phyloP scores from a whole-genome alignment of 1,140 invertebrate genomes.

The Macrostomum lignano region DNA sequence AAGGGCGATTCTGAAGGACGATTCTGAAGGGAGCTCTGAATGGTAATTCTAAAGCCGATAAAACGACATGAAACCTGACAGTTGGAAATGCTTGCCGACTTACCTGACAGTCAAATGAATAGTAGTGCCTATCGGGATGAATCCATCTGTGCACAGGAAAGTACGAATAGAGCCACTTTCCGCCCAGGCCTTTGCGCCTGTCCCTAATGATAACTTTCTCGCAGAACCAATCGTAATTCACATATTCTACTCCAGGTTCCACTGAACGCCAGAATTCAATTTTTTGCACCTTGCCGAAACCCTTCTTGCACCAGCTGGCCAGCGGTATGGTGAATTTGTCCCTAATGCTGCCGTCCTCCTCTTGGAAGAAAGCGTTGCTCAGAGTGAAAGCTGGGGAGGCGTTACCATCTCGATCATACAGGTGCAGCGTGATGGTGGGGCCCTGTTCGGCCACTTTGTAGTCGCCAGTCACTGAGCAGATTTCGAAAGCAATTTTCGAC shows the following conservation, averaged over 20 bases:
- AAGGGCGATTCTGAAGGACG: too few species aligned
- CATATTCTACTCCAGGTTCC: conserved; percentile 19
- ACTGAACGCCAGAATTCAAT: conserved; percentile 27
- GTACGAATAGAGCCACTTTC: conserved; percentile 11
- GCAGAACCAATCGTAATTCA: conserved; percentile 25
- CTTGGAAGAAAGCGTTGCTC: neutral
- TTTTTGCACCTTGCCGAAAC: conserved; percentile 9
- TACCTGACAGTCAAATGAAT: conserved; percentile 25
- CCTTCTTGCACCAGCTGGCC: neutral
- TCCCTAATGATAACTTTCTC: conserved; percentile 18
- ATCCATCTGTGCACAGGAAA: conserved; percentile 31
- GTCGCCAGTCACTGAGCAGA: conserved; percentile 4
- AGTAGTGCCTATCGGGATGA: conserved; percentile 18
- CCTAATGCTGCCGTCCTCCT: neutral
- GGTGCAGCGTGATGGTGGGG: neutral
- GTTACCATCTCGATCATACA: conserved; percentile 2
- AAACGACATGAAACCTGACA: too few species aligned
- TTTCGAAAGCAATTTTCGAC: conserved; percentile 5
- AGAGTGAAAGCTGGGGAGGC: neutral
- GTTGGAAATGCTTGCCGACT: too few species aligned
- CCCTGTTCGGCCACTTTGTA: neutral
- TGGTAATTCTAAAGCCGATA: too few species aligned
- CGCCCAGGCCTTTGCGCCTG: conserved; percentile 8
- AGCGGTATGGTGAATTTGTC: neutral
- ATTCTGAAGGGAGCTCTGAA: too few species aligned